A percentile compares a stretch with the other conserved stretches of the same genome.
These are phyloP conservation scores for Ascaphus truei DNA, from an alignment of 2,113 vertebrate genomes.

Conservation along the genomic window DNA sequence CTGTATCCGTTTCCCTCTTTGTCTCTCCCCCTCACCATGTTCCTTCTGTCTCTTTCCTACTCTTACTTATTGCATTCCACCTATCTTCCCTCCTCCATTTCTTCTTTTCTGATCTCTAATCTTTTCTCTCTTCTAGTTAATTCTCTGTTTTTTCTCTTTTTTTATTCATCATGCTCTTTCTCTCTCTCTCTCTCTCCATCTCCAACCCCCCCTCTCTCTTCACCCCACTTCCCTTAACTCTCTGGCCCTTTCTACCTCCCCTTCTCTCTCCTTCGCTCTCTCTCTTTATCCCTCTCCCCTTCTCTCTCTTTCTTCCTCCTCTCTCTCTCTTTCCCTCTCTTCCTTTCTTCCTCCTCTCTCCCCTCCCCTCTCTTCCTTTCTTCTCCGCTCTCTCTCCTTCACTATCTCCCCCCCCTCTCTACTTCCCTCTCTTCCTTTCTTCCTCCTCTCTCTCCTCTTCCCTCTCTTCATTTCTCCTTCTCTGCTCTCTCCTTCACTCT, in stretches of 20 bases:
- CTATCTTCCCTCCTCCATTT: constrained; percentile 15
- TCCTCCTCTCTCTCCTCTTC: too few species aligned
- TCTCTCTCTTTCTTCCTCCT: background rate
- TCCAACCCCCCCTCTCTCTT: too few species aligned
- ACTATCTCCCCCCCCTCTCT: too few species aligned
- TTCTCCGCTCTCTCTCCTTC: background rate
- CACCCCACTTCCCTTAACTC: too few species aligned
- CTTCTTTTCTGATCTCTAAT: constrained; percentile 20
- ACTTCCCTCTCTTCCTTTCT: constrained; percentile 44
- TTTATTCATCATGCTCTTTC: too few species aligned
- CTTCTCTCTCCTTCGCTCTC: too few species aligned
- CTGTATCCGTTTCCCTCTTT: background rate
- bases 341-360: constrained; percentile 15
- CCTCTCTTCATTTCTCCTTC: too few species aligned
- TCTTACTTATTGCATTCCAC: too few species aligned
- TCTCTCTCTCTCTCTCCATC: constrained; percentile 44
- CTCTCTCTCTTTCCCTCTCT: constrained; percentile 8
- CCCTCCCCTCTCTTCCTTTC: background rate
- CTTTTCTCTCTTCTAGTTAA: constrained; percentile 10
- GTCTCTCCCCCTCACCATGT: background rate
- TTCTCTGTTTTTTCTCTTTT: too few species aligned
- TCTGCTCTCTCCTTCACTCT: too few species aligned
- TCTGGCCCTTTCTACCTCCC: too few species aligned
- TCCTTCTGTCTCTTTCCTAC: background rate
- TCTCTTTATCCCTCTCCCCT: too few species aligned